A percentile compares a stretch with the other conserved stretches of the same genome.
Evolutionary conservation across 2,888 invertebrate genomes (phyloP).

Genomic region (Morpho helenor): DNA sequence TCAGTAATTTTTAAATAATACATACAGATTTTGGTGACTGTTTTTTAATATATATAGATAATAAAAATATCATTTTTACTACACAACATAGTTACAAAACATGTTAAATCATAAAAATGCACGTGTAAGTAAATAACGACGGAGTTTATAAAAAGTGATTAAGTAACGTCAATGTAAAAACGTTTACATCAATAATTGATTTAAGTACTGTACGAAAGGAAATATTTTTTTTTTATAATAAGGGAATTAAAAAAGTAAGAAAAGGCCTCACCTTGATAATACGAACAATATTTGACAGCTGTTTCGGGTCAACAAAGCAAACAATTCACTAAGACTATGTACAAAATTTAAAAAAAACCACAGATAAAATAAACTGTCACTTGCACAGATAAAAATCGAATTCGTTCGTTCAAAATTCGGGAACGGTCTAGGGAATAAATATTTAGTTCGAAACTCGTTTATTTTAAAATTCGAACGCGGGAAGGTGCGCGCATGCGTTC

Average conservation of each 20-base stretch:
- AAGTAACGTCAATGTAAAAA: too few relatives aligned
- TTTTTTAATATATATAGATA: too few relatives aligned
- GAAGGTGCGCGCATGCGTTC: slow-evolving; percentile 48
- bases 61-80: too few relatives aligned
- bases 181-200: too few relatives aligned
- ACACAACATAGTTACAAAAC: too few relatives aligned
- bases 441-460: slow-evolving; percentile 29
- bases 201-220: too few relatives aligned
- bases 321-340: slow-evolving; percentile 44
- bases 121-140: too few relatives aligned
- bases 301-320: slow-evolving; percentile 55
- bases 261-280: slow-evolving; percentile 59
- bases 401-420: slow-evolving; percentile 34
- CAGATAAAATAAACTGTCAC: slow-evolving; percentile 37
- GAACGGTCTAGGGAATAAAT: slow-evolving; percentile 8
- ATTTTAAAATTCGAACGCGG: slow-evolving; percentile 3
- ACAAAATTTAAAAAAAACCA: slow-evolving; percentile 16
- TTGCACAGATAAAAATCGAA: slow-evolving; percentile 36
- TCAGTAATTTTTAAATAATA: too few relatives aligned
- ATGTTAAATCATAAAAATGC: too few relatives aligned
- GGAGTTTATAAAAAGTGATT: too few relatives aligned
- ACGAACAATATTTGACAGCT: slow-evolving; percentile 64
- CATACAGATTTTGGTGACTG: too few relatives aligned
- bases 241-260: not conserved
- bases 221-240: not conserved